Conservation (phyloP, 1,140 invertebrate species). For the Drosophila rufa region DNA sequence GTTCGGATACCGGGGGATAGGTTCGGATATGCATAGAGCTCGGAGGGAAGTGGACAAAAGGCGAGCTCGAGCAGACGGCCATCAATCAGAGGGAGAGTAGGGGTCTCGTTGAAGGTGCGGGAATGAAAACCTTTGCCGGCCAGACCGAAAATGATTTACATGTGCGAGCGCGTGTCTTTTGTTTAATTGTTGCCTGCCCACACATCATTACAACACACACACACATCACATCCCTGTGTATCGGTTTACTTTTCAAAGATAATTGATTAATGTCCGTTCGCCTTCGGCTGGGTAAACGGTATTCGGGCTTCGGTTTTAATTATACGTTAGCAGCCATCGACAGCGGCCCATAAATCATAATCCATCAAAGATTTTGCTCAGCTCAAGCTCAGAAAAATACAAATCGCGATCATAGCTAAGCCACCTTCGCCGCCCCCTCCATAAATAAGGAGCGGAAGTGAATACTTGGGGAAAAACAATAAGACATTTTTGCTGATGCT, state of each 20-base stretch:
- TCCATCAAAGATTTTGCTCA: slow-evolving; percentile 78
- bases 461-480: slow-evolving; percentile 71
- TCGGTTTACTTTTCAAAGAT: slow-evolving; percentile 65
- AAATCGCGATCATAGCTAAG: slow-evolving; percentile 67
- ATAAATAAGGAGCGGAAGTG: slow-evolving; percentile 60
- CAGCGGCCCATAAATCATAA: slow-evolving; percentile 78
- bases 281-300: slow-evolving; percentile 52
- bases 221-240: slow-evolving; percentile 29
- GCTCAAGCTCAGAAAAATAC: slow-evolving; percentile 51
- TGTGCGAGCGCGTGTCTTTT: slow-evolving; percentile 78
- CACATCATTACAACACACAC: slow-evolving; percentile 57
- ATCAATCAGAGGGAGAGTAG: slow-evolving; percentile 63
- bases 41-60: slow-evolving; percentile 49
- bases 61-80: slow-evolving; percentile 45
- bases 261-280: slow-evolving; percentile 75
- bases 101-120: background rate
- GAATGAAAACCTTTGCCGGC: slow-evolving; percentile 53
- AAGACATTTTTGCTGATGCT: slow-evolving; percentile 44
- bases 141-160: slow-evolving; percentile 73
- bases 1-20: slow-evolving; percentile 32
- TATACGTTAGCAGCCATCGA: slow-evolving; percentile 72
- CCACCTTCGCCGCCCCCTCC: background rate
- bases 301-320: slow-evolving; percentile 73
- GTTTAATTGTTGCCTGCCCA: slow-evolving; percentile 81
- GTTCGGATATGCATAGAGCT: slow-evolving; percentile 20